Base-by-base conservation (phyloP, 2,113 vertebrate species). In the Terrapene triunguis region DNA sequence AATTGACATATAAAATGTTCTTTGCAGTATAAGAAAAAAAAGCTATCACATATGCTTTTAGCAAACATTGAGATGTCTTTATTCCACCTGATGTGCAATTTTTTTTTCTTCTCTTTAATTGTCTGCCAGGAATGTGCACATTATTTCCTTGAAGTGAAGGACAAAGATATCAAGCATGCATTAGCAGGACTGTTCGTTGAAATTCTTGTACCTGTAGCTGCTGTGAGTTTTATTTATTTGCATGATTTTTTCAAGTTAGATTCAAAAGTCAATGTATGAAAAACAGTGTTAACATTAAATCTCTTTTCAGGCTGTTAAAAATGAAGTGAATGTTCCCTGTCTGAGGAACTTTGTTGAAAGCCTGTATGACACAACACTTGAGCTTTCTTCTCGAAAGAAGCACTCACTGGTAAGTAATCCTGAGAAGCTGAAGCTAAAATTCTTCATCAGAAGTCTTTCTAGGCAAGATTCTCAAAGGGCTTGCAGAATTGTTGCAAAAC, bases 281-380 rank as follows among this genome's bases (percentile, higher is more conserved):
- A 80, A 84, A 44, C 57, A 76, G 91, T 91, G 84, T 86, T 97
- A 92, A 97, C 81, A 65, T 42, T 1, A 25, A 6, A 35, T 93
- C 84, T 97, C 93, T 95, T 98, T 98, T 87, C 97, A 99, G 99
- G 98, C 99, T 94, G 99, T 99, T 96, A 99, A 99, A 98, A 99
- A 99, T 94, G 99, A 99, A 98, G 99, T 99, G 96, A 99, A 99
- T 84, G 99, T 99, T n/a, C 99, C 99, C 14, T 99, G 99, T 97
- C 98, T 99, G 93, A 98, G 99, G 95, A 99, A 99, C 97, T 99
- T 99, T 84, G 99, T 99, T 65, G 99, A 99, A 98, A 99, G 99
- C 94, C 98, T 99, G 14, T 99, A 99, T 95, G 99, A 99, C 89
- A 99, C 99, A 94, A 99, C 99, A 0, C 98, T 99, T 97, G 99